Evolutionary conservation across 2,888 invertebrate species (phyloP), one percentile per base, ranked within the genome.

Genomic region (Limnephilus marmoratus): DNA sequence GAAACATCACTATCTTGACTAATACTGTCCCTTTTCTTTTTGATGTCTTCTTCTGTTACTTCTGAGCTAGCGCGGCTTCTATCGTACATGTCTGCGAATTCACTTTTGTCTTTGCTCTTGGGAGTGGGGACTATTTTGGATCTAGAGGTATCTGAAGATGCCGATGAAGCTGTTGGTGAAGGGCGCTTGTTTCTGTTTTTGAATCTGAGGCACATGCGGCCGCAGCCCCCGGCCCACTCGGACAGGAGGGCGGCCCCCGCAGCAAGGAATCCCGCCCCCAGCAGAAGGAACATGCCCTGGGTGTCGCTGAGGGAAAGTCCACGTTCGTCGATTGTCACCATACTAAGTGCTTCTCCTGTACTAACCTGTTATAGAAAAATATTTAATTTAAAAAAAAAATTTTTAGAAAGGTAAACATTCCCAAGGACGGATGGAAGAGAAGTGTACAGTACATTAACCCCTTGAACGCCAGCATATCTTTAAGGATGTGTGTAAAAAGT

Each of bases 281-380:
- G 95, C 0, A 98, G 95, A 4, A 98, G 95, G 94, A 98, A 98
- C 97, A 98, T 98, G 15, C 98, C 98, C 95, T 98, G 98, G 0
- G 98, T 98, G 93, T 98, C 98, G 94, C 97, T 98, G 53, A 98
- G 95, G 1, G 97, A 97, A n/a, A 98, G 94, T 37, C 97, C 97
- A 93, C 98, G 96, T 94, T 98, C 98, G 95, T 97, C 97, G 41
- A 96, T 96, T 82, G 95, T 95, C 13, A 95, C 94, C 34, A 95
- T 95, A 88, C 96, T 96, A 37, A 97, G 93, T 0, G 95, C 94
- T 31, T 94, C 94, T 3, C 95, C 96, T 24, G 94, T 94, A 86
- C 95, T 95, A 0, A 96, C 96, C 96, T 97, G 94, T 49, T 34
- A 37, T 7, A 29, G 29, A 29, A 83, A 34, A 37, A 31, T 34